Evolutionary conservation across 2,113 vertebrate genomes (phyloP).

Genomic region (Brachionichthys hirsutus): DNA sequence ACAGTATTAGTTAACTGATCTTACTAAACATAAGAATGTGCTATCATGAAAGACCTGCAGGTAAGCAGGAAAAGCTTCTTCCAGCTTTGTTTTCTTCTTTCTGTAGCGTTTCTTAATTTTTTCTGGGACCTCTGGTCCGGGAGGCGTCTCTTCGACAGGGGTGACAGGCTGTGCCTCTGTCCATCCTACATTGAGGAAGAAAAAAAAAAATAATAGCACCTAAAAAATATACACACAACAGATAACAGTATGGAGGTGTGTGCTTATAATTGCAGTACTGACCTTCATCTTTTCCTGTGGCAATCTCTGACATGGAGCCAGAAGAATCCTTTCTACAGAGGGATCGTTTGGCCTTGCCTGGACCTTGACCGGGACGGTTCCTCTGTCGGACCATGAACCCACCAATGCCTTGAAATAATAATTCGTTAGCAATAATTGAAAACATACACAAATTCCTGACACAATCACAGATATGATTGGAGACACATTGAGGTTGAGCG

Average conservation of each 20-base stretch:
- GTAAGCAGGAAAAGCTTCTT: constrained; percentile 94
- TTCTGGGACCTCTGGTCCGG: constrained; percentile 85
- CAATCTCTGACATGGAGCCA: constrained; percentile 88
- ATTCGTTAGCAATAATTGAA: constrained; percentile 8
- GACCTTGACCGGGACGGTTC: constrained; percentile 90
- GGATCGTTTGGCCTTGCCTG: constrained; percentile 87
- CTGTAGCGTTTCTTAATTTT: constrained; percentile 97
- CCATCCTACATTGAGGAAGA: constrained; percentile 79
- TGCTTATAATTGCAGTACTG: constrained; percentile 20
- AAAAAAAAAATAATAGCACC: not conserved
- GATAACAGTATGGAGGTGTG: not conserved
- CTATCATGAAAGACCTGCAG: constrained; percentile 81
- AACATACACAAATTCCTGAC: not conserved
- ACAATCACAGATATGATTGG: not conserved
- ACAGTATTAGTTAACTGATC: not conserved
- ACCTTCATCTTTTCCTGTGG: constrained; percentile 88
- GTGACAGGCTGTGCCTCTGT: constrained; percentile 84
- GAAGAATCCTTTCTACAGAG: constrained; percentile 93
- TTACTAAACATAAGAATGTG: not conserved
- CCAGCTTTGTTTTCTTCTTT: constrained; percentile 97
- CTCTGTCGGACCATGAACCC: constrained; percentile 99
- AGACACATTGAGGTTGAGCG: not conserved
- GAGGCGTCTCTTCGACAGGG: constrained; percentile 83
- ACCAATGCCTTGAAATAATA: constrained; percentile 84
- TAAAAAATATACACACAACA: not conserved